Conservation (phyloP, 37 sponge, comb jelly and placozoan species). For the Beroe ovata region DNA sequence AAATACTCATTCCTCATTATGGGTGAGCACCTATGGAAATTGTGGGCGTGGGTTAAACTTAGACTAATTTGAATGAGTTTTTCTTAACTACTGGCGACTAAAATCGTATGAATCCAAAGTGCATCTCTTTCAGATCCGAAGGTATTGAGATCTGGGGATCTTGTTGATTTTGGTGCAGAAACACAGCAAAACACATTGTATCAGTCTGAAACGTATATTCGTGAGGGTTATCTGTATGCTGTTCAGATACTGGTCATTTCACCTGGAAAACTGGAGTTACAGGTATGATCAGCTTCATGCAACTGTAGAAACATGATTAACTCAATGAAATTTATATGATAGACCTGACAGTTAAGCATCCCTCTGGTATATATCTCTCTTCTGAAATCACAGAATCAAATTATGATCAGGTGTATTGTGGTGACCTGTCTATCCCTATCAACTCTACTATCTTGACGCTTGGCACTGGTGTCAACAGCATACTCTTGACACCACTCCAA, state of each 20-base stretch:
- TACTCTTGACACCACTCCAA: neutral
- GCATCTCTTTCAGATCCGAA: slow-evolving; percentile 5
- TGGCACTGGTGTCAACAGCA: neutral
- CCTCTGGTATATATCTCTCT: too few species aligned
- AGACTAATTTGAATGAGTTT: too few species aligned
- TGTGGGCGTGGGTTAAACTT: too few species aligned
- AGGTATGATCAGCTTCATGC: too few species aligned
- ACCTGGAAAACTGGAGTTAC: neutral
- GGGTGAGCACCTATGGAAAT: too few species aligned
- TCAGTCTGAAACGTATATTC: neutral
- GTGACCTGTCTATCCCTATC: neutral
- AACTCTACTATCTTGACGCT: neutral
- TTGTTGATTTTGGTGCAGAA: neutral
- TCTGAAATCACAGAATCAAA: too few species aligned
- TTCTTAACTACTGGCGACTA: too few species aligned
- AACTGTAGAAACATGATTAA: too few species aligned
- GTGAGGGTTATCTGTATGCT: slow-evolving; percentile 1
- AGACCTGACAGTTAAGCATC: too few species aligned
- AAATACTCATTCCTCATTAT: slow-evolving; percentile 58
- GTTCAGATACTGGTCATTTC: neutral
- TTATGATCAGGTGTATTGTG: neutral
- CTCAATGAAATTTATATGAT: too few species aligned
- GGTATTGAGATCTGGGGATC: neutral
- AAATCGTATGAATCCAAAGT: too few species aligned
- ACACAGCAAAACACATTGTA: neutral